Percentiles rank a stretch among this genome's conserved stretches.
phyloP scores from a whole-genome alignment of 2,888 invertebrate species.

The Priocnemis perturbator region DNA sequence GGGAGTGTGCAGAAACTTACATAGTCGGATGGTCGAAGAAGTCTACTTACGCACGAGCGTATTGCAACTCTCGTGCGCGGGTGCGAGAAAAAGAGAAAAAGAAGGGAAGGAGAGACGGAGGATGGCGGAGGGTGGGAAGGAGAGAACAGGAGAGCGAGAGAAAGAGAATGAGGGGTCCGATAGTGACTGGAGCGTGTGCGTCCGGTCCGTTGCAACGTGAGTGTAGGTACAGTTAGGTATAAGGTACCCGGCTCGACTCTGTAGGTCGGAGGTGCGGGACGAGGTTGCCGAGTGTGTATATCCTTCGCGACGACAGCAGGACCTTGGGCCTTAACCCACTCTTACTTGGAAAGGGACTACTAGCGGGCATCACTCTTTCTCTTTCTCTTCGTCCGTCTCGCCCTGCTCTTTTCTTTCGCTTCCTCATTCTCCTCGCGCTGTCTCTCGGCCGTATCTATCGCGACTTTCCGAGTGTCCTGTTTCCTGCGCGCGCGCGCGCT shows the following conservation, averaged over 20 bases:
- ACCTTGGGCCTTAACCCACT: conserved; percentile 74
- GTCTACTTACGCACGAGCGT: conserved; percentile 16
- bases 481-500: too few species aligned
- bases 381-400: conserved; percentile 40
- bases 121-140: conserved; percentile 1
- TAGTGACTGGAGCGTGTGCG: conserved; percentile 31
- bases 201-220: conserved; percentile 48
- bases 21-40: not conserved
- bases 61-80: conserved; percentile 18
- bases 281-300: conserved; percentile 41
- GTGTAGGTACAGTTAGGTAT: conserved; percentile 66
- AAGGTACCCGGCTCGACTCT: conserved; percentile 62
- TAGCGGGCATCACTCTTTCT: conserved; percentile 51
- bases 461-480: too few species aligned
- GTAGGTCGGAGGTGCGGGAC: conserved; percentile 63
- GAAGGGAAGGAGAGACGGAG: not conserved
- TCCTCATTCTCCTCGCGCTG: conserved; percentile 26
- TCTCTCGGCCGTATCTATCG: not conserved
- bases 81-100: conserved; percentile 18
- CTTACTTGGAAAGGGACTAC: conserved; percentile 71
- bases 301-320: conserved; percentile 61
- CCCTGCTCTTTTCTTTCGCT: conserved; percentile 44
- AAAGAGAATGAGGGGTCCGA: conserved; percentile 10
- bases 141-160: conserved; percentile 10
- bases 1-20: not conserved